Percentiles rank a stretch among this genome's conserved stretches.
These are phyloP conservation scores for Hedya salicella DNA, from an alignment of 2,888 invertebrate genomes.

Conservation along the genomic window DNA sequence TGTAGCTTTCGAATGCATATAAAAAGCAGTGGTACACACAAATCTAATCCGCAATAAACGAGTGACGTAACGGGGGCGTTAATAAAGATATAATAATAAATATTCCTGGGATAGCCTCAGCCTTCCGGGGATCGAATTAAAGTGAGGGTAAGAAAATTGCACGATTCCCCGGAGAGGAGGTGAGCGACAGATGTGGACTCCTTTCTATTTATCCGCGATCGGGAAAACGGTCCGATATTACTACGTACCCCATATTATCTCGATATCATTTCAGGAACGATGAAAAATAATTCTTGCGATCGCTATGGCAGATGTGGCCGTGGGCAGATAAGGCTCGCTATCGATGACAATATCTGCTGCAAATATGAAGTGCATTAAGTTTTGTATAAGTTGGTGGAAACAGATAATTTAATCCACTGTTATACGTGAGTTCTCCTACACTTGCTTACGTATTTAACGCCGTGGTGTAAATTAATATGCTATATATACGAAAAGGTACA, in stretches of 20 bases:
- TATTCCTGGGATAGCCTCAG: constrained; percentile 68
- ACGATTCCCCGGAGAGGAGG: constrained; percentile 75
- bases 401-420: too few relatives aligned
- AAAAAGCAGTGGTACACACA: constrained; percentile 66
- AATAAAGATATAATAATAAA: constrained; percentile 85
- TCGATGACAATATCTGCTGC: constrained; percentile 1
- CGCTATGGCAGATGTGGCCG: constrained; percentile 55
- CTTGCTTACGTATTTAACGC: too few relatives aligned
- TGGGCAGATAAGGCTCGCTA: constrained; percentile 14
- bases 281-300: constrained; percentile 45
- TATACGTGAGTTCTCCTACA: too few relatives aligned
- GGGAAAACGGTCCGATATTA: constrained; percentile 64
- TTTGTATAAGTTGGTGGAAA: not conserved
- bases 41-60: constrained; percentile 75
- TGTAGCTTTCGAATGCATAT: constrained; percentile 66
- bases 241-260: constrained; percentile 54
- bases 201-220: constrained; percentile 81
- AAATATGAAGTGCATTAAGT: not conserved
- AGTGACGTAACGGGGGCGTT: constrained; percentile 70
- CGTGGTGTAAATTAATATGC: too few relatives aligned
- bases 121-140: constrained; percentile 82
- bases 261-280: constrained; percentile 54
- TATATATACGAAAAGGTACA: too few relatives aligned
- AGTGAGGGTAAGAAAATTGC: constrained; percentile 83
- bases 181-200: constrained; percentile 77